Evolutionary conservation across 2,888 invertebrate genomes (phyloP), one percentile per base, ranked within the genome.

Genomic region (Phymatocera aterrima): DNA sequence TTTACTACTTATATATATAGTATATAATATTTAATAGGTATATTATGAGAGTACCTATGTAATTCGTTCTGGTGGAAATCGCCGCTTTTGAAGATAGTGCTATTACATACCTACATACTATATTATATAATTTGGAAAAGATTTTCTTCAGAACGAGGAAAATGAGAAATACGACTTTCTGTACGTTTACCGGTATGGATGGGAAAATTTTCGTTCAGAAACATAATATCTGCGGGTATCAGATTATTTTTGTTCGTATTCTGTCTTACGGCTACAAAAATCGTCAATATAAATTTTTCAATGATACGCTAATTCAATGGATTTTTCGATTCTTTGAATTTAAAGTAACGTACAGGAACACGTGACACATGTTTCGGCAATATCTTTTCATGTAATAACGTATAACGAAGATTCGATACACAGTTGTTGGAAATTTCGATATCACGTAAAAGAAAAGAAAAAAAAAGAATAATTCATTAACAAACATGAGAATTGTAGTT

Each of bases 1-100:
- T 64, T 64, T 64, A 64, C 37, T 64, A 64, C 64, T 64, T 64
- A 64, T 18, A 64, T 60, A 60, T 61, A 64, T 57, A 57, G n/a
- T n/a, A n/a, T n/a, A n/a, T n/a, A n/a, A n/a, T n/a, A n/a, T n/a
- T n/a, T n/a, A n/a, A n/a, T n/a, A n/a, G n/a, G n/a, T n/a, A 57
- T 64, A 64, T 64, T 34, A 64, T 37, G 37, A 18, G 64, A 61
- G 34, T 64, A 64, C n/a, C n/a, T n/a, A n/a, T n/a, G n/a, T n/a
- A n/a, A n/a, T 40, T 57, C 57, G 37, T 64, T 64, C 64, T 34
- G 64, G 57, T 57, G 57, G 28, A 28, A 57, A 57, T 57, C 24
- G 28, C 28, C 28, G 57, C 57, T 57, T 57, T 4, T 57, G 24
- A 57, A 28, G 28, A 57, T 57, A 57, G 57, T 57, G 57, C 57